Conservation (phyloP, 2,113 vertebrate genomes). For the Hippocampus zosterae region DNA sequence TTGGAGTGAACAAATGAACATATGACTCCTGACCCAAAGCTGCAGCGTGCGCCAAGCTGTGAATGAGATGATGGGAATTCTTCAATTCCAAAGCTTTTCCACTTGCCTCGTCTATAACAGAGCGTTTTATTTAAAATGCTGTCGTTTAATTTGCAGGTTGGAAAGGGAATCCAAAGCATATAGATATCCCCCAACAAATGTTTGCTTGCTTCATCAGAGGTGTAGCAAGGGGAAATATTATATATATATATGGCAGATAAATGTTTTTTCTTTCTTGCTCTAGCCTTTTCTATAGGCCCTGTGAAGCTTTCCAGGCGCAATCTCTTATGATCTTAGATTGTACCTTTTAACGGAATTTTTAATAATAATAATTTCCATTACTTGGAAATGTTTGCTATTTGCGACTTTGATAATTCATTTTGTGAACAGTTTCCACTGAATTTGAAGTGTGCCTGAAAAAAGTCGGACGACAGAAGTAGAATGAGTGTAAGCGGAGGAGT, state of each 20-base stretch:
- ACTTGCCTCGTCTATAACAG: no score
- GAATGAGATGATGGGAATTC: constrained; percentile 43
- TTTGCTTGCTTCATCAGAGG: no score
- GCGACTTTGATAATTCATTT: no score
- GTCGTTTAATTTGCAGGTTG: constrained; percentile 44
- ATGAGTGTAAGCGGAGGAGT: constrained; percentile 17
- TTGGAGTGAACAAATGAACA: constrained; percentile 31
- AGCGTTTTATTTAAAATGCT: constrained; percentile 31
- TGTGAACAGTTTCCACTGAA: neutral
- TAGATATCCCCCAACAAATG: no score
- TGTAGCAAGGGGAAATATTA: no score
- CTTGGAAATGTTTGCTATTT: no score
- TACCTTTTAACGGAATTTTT: no score
- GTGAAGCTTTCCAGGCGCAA: no score
- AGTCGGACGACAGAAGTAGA: constrained; percentile 19
- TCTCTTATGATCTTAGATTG: no score
- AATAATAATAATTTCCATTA: no score
- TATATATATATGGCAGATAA: no score
- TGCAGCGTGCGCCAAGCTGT: constrained; percentile 38
- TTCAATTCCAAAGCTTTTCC: no score
- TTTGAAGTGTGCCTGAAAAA: constrained; percentile 28
- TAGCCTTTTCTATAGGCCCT: constrained; percentile 10
- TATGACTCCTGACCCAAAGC: constrained; percentile 45
- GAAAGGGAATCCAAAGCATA: constrained; percentile 8
- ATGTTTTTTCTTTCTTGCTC: neutral